Evolutionary conservation across 1,140 invertebrate species (phyloP).

Genomic region (Macrobrachium rosenbergii): DNA sequence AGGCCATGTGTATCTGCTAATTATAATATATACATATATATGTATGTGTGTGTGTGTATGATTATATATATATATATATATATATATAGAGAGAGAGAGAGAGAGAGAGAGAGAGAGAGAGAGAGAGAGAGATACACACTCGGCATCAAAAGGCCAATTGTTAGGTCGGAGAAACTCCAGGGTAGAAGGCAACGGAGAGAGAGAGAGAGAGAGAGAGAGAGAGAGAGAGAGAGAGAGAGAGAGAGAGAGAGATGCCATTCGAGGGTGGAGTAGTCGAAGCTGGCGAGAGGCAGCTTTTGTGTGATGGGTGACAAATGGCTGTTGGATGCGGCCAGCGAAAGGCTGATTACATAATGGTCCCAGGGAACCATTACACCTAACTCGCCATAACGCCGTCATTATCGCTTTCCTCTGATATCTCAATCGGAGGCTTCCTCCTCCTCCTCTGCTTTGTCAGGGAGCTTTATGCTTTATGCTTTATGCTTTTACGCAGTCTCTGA

Average conservation of each 20-base stretch:
- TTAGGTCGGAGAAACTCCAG: not conserved
- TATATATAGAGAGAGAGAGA: too few relatives aligned
- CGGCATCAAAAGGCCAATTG: not conserved
- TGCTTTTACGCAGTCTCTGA: too few relatives aligned
- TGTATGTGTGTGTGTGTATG: not conserved
- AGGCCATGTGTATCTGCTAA: too few relatives aligned
- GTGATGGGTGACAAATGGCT: not conserved
- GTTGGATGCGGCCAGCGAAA: not conserved
- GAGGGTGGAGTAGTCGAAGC: not conserved
- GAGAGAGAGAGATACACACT: too few relatives aligned
- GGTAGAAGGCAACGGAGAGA: not conserved
- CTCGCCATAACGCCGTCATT: slow-evolving; percentile 7
- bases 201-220: not conserved
- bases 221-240: not conserved
- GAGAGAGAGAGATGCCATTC: not conserved
- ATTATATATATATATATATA: not conserved
- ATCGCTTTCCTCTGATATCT: not conserved
- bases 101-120: too few relatives aligned
- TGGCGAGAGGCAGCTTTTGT: too few relatives aligned
- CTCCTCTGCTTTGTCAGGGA: too few relatives aligned
- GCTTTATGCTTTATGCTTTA: too few relatives aligned
- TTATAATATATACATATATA: too few relatives aligned
- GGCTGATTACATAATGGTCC: not conserved
- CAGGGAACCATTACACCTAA: slow-evolving; percentile 2
- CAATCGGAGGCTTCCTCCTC: not conserved